Evolutionary conservation across 2,113 vertebrate species (phyloP), one percentile per base, ranked within the genome.

Genomic region (Xiphophorus couchianus): DNA sequence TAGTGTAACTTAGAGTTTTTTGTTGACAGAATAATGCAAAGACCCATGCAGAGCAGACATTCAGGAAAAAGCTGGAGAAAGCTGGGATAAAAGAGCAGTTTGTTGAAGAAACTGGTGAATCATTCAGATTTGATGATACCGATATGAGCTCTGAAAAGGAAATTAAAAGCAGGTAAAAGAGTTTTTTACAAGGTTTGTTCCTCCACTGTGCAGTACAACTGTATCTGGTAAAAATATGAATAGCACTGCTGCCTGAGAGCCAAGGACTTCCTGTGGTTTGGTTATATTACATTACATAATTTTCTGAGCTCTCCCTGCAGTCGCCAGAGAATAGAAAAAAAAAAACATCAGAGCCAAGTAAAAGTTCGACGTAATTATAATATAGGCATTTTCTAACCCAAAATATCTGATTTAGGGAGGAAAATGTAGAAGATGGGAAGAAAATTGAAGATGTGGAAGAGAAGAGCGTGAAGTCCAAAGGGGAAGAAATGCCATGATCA

Each of bases 41-140:
- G 77, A 95, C 89, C 70, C 94, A 79, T 44, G 97, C 94, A 62
- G 96, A 98, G 83, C 94, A 90, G 73, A 89, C 72, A 10, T 98
- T 96, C 86, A 95, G 91, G 76, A 86, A 87, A 30, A 93, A 94
- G 19, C 93, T 98, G 74, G 90, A 86, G 87, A 93, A 95, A 82
- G 95, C 84, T 0, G 96, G 97, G 2, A 80, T 98, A 66, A 94
- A 94, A 0, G 97, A 99, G 90, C 93, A 94, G 42, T 98, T 98
- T 89, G 94, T 99, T 74, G 93, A 78, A 79, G 91, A 88, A 81
- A 96, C 96, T 74, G 96, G 95, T 74, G 83, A 88, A 76, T 82
- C 73, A 30, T 39, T 54, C 35, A 63, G 19, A 73, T 82, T 84
- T 3, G 87, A 90, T 25, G 67, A 77, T 13, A 54, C 64, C 33